phyloP scores from a whole-genome alignment of 2,797 vertebrate species.

The Salmo trutta region DNA sequence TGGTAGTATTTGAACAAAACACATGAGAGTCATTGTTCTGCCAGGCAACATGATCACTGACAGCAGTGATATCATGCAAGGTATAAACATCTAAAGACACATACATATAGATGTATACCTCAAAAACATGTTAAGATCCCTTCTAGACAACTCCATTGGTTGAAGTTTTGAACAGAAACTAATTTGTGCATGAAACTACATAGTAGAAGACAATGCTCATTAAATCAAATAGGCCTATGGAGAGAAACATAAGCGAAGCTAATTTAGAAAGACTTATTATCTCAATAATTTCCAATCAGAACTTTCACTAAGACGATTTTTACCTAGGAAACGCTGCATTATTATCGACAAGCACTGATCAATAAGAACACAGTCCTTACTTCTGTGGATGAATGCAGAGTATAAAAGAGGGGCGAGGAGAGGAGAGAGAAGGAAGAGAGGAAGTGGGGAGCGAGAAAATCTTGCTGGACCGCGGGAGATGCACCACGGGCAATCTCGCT shows the following conservation, averaged over 20 bases:
- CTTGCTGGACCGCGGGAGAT: conserved; percentile 73
- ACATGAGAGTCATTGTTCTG: not conserved
- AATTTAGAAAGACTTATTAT: not conserved
- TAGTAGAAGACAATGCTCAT: not conserved
- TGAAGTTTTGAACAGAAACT: not conserved
- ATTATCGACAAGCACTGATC: conserved; percentile 62
- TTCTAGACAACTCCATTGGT: no score
- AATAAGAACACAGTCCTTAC: conserved; percentile 56
- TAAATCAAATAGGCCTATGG: not conserved
- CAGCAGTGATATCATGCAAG: not conserved
- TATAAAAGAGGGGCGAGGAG: not conserved
- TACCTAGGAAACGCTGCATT: conserved; percentile 50
- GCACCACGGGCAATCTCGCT: conserved; percentile 68
- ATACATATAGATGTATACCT: not conserved
- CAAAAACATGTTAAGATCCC: no score
- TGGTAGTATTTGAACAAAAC: not conserved
- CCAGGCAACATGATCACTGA: not conserved
- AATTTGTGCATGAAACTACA: not conserved
- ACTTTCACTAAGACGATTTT: conserved; percentile 55
- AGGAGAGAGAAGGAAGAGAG: conserved; percentile 33
- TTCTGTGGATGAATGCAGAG: conserved; percentile 25
- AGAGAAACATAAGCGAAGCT: not conserved
- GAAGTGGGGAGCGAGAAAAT: conserved; percentile 46
- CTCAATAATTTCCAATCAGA: conserved; percentile 26
- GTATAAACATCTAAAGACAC: not conserved